Evolutionary conservation across 2,797 vertebrate species (phyloP), one percentile per base, ranked within the genome.

Genomic region (Xiphorhynchus erythropygius): DNA sequence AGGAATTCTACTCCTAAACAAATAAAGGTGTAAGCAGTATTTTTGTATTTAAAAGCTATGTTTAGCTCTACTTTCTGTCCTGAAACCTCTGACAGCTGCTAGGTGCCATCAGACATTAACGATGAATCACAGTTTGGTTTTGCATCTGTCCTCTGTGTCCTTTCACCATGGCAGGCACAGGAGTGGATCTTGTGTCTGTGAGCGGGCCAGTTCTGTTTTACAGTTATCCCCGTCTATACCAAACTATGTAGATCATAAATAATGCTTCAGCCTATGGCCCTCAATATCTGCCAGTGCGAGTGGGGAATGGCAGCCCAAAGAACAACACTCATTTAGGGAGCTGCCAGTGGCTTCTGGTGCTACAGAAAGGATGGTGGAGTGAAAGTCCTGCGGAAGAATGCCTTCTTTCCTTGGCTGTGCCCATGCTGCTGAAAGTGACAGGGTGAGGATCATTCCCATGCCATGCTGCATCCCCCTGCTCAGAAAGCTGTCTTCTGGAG

Each of bases 131-230:
- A 12, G 13, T 63, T 67, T 77, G 52, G 13, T 71, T 86, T 75
- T 57, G 18, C 18, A 9, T 56, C n/a, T 49, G 47, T 10, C 18
- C 30, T 30, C 9, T 7, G 4, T 30, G 55, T 33, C 35, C 23
- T 28, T 67, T 42, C 18, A 21, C 18, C 1, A 6, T 19, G 27
- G 57, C 35, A 41, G 18, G 17, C 10, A 2, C 17, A 37, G 69
- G 41, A 73, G 2, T 3, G 15, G n/a, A 24, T 33, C 19, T 35
- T 1, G 0, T 7, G 18, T 44, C 23, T 0, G 0, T 3, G 24
- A 88, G 70, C 18, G 52, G 25, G 16, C 9, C 59, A 62, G 0
- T 79, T 83, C 47, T 18, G 10, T 39, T 74, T 77, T 59, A 12
- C 25, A 33, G 1, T 39, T 52, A 30, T 27, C n/a, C 23, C 0